Evolutionary conservation across 2,797 vertebrate genomes (phyloP).

Genomic region (Sylvia borin): DNA sequence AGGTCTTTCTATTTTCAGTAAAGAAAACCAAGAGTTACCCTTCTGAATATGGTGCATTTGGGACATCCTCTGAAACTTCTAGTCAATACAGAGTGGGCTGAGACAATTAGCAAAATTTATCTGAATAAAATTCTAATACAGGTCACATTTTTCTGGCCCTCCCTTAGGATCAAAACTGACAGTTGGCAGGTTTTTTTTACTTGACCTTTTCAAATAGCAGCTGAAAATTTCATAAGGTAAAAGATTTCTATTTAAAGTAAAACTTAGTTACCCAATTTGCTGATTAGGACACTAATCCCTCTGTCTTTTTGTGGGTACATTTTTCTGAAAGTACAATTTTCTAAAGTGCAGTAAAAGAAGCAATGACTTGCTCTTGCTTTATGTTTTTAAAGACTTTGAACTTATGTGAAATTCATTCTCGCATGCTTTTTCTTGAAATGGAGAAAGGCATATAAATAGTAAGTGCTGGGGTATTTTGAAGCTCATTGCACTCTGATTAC

Average conservation of each 20-base stretch:
- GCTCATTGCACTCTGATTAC: neutral
- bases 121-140: neutral
- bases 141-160: neutral
- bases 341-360: neutral
- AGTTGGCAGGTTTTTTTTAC: neutral
- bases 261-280: neutral
- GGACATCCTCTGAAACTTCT: neutral
- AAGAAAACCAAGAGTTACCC: neutral
- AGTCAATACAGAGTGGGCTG: neutral
- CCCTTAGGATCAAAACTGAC: neutral
- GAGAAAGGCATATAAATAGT: slow-evolving; percentile 25
- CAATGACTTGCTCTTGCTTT: neutral
- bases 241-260: neutral
- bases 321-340: neutral
- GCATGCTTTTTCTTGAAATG: neutral
- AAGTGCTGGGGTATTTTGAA: neutral
- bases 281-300: neutral
- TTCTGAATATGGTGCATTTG: too few relatives aligned
- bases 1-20: neutral
- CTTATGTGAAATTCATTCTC: neutral
- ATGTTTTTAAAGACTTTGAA: neutral
- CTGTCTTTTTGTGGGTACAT: neutral
- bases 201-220: neutral
- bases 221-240: neutral
- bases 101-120: neutral